Percentiles rank a stretch among this genome's conserved stretches.
Evolutionary conservation across 1,140 invertebrate genomes (phyloP).

Genomic region (Trialeurodes vaporariorum): DNA sequence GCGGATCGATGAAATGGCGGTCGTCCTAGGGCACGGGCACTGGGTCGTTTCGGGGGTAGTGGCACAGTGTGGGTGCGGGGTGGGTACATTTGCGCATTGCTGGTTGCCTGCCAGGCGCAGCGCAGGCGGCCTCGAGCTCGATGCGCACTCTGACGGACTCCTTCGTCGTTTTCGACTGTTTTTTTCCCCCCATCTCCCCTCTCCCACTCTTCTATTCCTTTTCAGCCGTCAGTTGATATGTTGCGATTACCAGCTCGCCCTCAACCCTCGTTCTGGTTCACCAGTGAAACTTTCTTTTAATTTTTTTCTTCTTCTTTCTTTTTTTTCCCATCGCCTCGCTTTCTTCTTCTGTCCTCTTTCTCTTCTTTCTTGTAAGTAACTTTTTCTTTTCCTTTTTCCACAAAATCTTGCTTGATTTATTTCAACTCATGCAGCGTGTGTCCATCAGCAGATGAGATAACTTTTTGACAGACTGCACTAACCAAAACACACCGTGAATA

Average conservation of each 20-base stretch:
- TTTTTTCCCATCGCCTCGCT: neutral
- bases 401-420: neutral
- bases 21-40: no score
- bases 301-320: neutral
- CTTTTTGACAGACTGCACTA: neutral
- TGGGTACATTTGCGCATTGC: neutral
- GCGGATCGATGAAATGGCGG: no score
- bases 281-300: neutral
- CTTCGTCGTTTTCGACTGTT: no score
- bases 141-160: neutral
- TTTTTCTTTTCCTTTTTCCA: neutral
- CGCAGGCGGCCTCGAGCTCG: neutral
- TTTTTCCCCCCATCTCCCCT: no score
- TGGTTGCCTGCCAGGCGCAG: neutral
- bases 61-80: no score
- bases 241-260: neutral
- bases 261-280: neutral
- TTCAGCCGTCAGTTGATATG: neutral
- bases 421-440: neutral
- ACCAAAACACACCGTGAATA: neutral
- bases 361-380: neutral
- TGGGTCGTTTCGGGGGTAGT: no score
- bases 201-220: no score
- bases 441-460: neutral
- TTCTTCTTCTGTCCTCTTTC: neutral